phyloP scores from a whole-genome alignment of 2,888 invertebrate species.

The Saturnia pavonia region DNA sequence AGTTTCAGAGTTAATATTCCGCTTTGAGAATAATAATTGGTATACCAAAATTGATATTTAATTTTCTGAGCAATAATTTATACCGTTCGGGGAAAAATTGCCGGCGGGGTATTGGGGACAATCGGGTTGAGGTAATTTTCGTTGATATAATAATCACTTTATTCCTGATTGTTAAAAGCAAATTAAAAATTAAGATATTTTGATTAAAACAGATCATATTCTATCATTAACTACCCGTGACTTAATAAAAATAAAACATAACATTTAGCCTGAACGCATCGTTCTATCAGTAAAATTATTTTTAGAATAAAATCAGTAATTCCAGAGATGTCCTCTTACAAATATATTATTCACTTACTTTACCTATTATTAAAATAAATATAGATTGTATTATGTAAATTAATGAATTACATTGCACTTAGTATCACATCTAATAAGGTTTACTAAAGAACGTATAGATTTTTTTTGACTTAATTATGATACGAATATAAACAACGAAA shows the following conservation, averaged over 20 bases:
- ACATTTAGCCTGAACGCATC: no score
- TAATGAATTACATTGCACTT: not conserved
- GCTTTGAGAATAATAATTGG: constrained; percentile 17
- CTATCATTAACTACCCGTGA: no score
- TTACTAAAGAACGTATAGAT: not conserved
- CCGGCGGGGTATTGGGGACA: not conserved
- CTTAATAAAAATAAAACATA: no score
- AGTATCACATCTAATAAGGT: not conserved
- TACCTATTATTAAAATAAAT: no score
- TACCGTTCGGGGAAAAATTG: not conserved
- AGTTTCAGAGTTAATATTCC: constrained; percentile 18
- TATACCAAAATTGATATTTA: constrained; percentile 16
- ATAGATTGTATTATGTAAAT: no score
- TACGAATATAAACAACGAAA: no score
- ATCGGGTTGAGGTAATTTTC: not conserved
- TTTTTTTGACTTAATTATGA: no score
- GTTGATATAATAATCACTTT: not conserved
- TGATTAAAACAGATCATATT: not conserved
- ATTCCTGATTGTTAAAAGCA: not conserved
- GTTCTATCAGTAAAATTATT: no score
- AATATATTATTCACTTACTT: no score
- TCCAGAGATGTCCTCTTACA: no score
- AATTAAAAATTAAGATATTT: not conserved
- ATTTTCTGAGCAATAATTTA: constrained; percentile 7
- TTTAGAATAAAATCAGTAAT: no score